phyloP scores from a whole-genome alignment of 2,113 vertebrate genomes.

The Pachycephala philippinensis region DNA sequence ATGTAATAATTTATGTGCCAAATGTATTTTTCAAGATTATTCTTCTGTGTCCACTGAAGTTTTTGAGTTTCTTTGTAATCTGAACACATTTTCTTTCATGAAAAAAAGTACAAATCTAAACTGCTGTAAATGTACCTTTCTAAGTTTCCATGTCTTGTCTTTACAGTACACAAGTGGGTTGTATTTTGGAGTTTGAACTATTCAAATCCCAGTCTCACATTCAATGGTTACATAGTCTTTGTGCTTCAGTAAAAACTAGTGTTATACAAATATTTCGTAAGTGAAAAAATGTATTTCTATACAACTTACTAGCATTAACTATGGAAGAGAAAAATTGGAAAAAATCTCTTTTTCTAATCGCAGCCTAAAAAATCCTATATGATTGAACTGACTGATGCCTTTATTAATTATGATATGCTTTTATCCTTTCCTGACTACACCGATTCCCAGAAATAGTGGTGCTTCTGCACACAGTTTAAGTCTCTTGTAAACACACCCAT shows the following conservation, averaged over 20 bases:
- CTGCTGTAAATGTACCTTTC: not conserved
- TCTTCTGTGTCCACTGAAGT: not conserved
- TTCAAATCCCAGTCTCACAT: not conserved
- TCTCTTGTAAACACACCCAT: constrained; percentile 64
- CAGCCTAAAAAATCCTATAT: not conserved
- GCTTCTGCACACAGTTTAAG: constrained; percentile 47
- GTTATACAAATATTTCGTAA: not conserved
- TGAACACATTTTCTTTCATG: not conserved
- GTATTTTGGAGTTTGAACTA: not conserved
- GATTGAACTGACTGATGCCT: constrained; percentile 1
- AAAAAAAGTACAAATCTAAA: not conserved
- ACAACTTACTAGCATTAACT: not conserved
- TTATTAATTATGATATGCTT: constrained; percentile 61
- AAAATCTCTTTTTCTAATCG: constrained; percentile 27
- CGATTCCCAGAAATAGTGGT: constrained; percentile 66
- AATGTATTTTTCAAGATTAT: not conserved
- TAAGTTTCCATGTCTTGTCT: not conserved
- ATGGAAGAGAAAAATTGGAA: not conserved
- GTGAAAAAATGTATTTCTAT: not conserved
- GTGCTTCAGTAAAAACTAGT: not conserved
- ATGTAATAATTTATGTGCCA: not conserved
- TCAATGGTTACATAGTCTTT: not conserved
- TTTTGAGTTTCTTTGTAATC: not conserved
- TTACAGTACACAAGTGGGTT: fast-evolving
- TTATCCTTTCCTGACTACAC: constrained; percentile 31